A percentile compares a stretch with the other conserved stretches of the same genome.
phyloP scores from a whole-genome alignment of 2,888 invertebrate species.

The Synanthedon tipuliformis region DNA sequence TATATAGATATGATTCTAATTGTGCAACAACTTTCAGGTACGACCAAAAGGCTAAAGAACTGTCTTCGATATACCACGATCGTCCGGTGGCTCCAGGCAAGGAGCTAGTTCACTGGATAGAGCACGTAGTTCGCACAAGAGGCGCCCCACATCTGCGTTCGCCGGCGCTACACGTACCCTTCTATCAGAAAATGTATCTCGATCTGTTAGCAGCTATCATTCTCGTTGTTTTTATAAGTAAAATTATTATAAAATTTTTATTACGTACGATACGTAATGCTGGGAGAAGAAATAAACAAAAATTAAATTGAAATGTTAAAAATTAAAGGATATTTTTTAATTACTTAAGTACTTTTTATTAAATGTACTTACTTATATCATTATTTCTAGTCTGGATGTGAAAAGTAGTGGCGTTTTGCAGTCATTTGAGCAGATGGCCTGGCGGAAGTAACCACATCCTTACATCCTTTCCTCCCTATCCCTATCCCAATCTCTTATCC shows the following conservation, averaged over 20 bases:
- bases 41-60: slow-evolving; percentile 4
- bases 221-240: background rate
- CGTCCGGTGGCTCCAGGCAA: slow-evolving; percentile 4
- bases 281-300: background rate
- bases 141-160: slow-evolving; percentile 9
- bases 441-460: no score
- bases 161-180: slow-evolving; percentile 5
- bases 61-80: slow-evolving; percentile 9
- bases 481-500: no score
- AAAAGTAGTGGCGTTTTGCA: no score
- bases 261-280: no score
- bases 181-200: slow-evolving; percentile 8
- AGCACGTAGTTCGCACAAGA: slow-evolving; percentile 6
- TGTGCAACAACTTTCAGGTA: slow-evolving; percentile 2
- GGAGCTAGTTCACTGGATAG: slow-evolving; percentile 8
- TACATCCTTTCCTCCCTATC: no score
- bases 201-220: slow-evolving; percentile 5
- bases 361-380: no score
- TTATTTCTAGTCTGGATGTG: no score
- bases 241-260: no score
- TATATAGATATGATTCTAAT: no score
- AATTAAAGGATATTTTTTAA: no score
- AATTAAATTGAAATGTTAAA: background rate
- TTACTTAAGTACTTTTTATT: no score
- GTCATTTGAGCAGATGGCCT: no score